Base-by-base conservation (phyloP, 2,888 invertebrate species). In the Imbricaverruca yamaguchii region DNA sequence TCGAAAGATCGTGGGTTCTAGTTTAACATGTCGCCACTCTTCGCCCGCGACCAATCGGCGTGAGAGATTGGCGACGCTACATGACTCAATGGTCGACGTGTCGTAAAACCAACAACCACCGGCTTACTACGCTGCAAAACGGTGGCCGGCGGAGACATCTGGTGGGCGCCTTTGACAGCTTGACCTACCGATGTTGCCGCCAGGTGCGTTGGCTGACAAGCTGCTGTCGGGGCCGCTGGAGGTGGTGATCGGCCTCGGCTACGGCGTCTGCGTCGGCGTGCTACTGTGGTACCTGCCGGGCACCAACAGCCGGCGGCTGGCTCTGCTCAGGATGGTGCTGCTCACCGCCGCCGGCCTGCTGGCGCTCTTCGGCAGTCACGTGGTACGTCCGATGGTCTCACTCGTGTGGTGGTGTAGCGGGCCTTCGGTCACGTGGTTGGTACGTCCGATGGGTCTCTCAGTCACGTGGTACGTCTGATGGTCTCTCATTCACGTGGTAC, bases 361-460 rank as follows among this genome's bases (percentile, higher is more conserved):
- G 84, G 92, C 94, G 3, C 93, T 97, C 80, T 92, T 97, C 85
- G 96, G 96, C 18, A 95, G 95, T 84, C 94, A 94, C 84, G 90
- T 91, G 81, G 83, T 83, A 59, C 63, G 82, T 57, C 57, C 57
- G n/a, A n/a, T n/a, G n/a, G n/a, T n/a, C n/a, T 97, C 82, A 90
- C 97, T 82, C 90, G 91, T 15, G 94, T 94, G 7, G 96, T 96
- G 7, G 88, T 96, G 83, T 89, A 95, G 84, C 92, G 94, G 3
- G 93, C 97, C 80, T 92, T 97, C 85, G 96, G 96, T n/a, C n/a
- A n/a, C n/a, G n/a, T n/a, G n/a, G n/a, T n/a, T n/a, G n/a, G n/a
- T n/a, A n/a, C n/a, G n/a, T n/a, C n/a, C n/a, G n/a, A n/a, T n/a
- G n/a, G n/a, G n/a, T n/a, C n/a, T n/a, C n/a, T n/a, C n/a, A n/a